These are phyloP conservation scores for Phortica magna DNA, from an alignment of 2,888 invertebrate genomes.

Conservation along the genomic window DNA sequence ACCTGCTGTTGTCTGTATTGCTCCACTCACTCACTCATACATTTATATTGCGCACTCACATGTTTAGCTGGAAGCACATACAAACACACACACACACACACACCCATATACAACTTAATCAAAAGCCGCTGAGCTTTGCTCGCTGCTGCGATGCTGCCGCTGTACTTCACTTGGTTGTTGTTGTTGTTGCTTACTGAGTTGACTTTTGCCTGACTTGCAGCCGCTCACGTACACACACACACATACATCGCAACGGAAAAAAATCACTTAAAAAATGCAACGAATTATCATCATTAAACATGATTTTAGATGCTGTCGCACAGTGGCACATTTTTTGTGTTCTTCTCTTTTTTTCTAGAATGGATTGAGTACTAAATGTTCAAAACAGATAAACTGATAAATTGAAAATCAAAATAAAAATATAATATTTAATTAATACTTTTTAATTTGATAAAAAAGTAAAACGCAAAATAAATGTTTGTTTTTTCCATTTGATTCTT, in stretches of 20 bases:
- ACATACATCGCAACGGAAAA: neutral
- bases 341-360: too few species aligned
- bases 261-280: neutral
- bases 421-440: too few species aligned
- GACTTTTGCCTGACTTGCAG: neutral
- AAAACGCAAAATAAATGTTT: too few species aligned
- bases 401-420: too few species aligned
- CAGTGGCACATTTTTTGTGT: slow-evolving; percentile 5
- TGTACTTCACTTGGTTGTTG: neutral
- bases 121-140: neutral
- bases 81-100: slow-evolving; percentile 8
- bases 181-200: neutral
- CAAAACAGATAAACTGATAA: too few species aligned
- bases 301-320: slow-evolving; percentile 14
- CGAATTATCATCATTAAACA: neutral
- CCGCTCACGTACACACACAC: neutral
- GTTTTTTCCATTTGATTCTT: too few species aligned
- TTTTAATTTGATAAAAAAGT: too few species aligned
- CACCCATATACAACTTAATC: slow-evolving; percentile 27
- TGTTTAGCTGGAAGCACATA: neutral
- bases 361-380: too few species aligned
- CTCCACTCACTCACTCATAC: slow-evolving; percentile 2
- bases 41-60: too few species aligned
- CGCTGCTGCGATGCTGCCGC: neutral
- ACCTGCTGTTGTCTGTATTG: neutral